A percentile compares a stretch with the other conserved stretches of the same genome.
Conservation (phyloP, 1,140 invertebrate species). For the Pseudomyrmex pallidus region DNA sequence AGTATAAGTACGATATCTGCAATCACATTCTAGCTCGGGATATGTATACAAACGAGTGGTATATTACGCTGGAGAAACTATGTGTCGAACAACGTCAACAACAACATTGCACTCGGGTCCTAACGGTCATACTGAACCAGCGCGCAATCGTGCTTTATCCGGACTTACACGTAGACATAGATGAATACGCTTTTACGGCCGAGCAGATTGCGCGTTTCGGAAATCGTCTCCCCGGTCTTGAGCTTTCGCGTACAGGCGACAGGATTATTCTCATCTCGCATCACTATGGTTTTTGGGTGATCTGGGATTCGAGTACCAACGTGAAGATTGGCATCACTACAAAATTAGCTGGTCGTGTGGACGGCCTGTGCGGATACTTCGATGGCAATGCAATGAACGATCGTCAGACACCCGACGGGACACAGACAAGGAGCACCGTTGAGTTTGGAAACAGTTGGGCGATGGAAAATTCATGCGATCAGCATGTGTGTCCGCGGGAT, state of each 20-base stretch:
- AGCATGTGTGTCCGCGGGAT: constrained; percentile 85
- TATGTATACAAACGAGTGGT: constrained; percentile 78
- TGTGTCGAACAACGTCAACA: constrained; percentile 81
- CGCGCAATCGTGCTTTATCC: constrained; percentile 87
- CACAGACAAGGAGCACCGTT: constrained; percentile 86
- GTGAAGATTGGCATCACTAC: constrained; percentile 90
- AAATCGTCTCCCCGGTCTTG: constrained; percentile 88
- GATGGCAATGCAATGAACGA: constrained; percentile 89
- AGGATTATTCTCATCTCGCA: constrained; percentile 89
- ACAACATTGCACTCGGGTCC: constrained; percentile 84
- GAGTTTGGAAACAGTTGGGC: constrained; percentile 92
- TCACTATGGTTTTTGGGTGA: constrained; percentile 90
- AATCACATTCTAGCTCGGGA: constrained; percentile 91
- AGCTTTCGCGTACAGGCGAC: constrained; percentile 89
- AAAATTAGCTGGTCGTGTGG: constrained; percentile 87
- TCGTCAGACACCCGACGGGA: constrained; percentile 89
- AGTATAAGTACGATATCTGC: constrained; percentile 92
- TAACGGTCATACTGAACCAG: constrained; percentile 87
- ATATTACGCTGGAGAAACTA: constrained; percentile 86
- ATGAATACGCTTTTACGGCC: constrained; percentile 88
- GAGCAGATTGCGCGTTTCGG: constrained; percentile 89
- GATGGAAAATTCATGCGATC: constrained; percentile 86
- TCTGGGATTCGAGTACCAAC: constrained; percentile 89
- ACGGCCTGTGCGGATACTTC: constrained; percentile 92
- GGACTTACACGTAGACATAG: constrained; percentile 88